Conservation (phyloP, 2,797 vertebrate species). For the Podarcis lilfordi region DNA sequence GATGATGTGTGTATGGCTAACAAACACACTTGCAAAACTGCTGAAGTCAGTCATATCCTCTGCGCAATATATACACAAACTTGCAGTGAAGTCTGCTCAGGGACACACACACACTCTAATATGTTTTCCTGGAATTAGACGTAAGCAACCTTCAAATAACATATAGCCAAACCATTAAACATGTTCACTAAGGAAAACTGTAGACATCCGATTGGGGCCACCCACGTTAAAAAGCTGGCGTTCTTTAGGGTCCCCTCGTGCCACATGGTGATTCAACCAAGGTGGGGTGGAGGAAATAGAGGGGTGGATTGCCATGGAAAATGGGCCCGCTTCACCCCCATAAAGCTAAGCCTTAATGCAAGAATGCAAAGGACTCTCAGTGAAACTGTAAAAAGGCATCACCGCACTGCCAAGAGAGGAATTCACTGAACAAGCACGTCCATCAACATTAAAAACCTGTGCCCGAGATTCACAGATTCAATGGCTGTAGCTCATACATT, state of each 20-base stretch:
- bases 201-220: background rate
- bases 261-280: conserved; percentile 12
- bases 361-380: background rate
- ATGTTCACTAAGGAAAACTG: background rate
- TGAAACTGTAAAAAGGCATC: background rate
- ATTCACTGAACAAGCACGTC: background rate
- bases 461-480: background rate
- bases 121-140: conserved; percentile 59
- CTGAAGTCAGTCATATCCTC: conserved; percentile 59
- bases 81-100: conserved; percentile 58
- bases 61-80: conserved; percentile 55
- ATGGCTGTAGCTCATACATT: background rate
- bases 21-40: conserved; percentile 36
- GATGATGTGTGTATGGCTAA: background rate
- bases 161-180: background rate
- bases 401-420: background rate
- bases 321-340: background rate
- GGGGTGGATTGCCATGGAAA: background rate
- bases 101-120: conserved; percentile 47
- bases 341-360: background rate
- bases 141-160: background rate
- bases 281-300: background rate
- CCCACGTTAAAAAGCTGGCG: background rate
- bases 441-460: background rate
- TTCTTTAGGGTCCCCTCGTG: conserved; percentile 31